Conservation (phyloP, 1,140 invertebrate genomes). For the Pseudomyrmex cubaensis region DNA sequence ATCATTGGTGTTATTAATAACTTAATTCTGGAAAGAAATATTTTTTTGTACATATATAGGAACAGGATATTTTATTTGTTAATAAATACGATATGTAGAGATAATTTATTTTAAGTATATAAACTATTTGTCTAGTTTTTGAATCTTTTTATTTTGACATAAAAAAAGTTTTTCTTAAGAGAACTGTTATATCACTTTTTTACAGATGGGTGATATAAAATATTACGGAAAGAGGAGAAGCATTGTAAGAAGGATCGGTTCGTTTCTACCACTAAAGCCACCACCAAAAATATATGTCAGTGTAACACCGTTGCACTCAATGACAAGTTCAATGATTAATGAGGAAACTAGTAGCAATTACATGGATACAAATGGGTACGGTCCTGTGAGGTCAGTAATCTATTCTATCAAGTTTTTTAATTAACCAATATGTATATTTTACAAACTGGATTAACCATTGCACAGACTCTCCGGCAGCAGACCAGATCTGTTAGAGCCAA, state of each 20-base stretch:
- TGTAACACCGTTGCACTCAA: conserved; percentile 84
- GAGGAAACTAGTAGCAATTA: conserved; percentile 78
- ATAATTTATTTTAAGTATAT: neutral
- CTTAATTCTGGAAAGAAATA: no score
- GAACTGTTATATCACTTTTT: conserved; percentile 27
- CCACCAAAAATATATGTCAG: conserved; percentile 84
- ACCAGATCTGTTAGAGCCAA: conserved; percentile 83
- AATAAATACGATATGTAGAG: no score
- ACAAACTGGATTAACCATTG: neutral
- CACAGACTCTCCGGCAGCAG: conserved; percentile 79
- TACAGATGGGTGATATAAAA: conserved; percentile 78
- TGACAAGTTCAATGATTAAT: conserved; percentile 85
- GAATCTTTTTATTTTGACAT: neutral
- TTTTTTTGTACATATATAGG: no score
- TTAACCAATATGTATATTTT: conserved; percentile 17
- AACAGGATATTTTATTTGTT: no score
- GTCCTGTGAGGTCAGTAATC: conserved; percentile 74
- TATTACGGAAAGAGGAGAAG: conserved; percentile 83
- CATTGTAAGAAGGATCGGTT: conserved; percentile 82
- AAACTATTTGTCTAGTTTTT: neutral
- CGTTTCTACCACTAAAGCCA: conserved; percentile 82
- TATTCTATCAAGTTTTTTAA: conserved; percentile 8
- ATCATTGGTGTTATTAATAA: no score
- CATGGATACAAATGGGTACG: conserved; percentile 75
- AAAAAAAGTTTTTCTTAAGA: neutral